These are phyloP conservation scores for Rhingia campestris DNA, from an alignment of 2,888 invertebrate genomes.

Conservation along the genomic window DNA sequence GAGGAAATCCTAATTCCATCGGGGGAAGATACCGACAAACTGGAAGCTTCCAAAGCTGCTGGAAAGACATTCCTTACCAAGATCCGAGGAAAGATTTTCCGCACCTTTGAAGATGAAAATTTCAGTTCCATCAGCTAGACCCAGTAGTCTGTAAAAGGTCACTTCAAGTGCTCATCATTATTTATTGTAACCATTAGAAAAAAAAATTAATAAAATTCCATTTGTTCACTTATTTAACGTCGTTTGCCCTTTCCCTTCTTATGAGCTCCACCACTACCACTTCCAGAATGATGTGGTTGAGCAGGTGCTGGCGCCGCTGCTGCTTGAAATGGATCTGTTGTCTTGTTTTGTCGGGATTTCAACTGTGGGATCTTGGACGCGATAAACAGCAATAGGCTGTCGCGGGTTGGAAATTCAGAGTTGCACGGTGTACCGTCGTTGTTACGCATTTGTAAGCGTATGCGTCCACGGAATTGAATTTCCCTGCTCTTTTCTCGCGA, in stretches of 20 bases:
- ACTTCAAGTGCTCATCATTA: constrained; percentile 17
- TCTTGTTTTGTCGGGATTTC: constrained; percentile 88
- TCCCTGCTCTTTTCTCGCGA: constrained; percentile 96
- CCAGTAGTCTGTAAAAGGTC: not conserved
- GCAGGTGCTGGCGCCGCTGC: constrained; percentile 39
- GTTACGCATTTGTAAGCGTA: constrained; percentile 95
- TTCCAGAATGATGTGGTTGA: constrained; percentile 63
- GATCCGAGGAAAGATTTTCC: constrained; percentile 47
- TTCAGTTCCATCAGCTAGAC: constrained; percentile 10
- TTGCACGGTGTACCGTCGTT: constrained; percentile 92
- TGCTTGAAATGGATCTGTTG: constrained; percentile 75
- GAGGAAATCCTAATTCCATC: constrained; percentile 36
- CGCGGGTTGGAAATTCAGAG: constrained; percentile 88
- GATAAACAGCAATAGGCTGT: constrained; percentile 90
- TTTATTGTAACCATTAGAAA: constrained; percentile 62
- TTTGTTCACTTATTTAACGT: constrained; percentile 74
- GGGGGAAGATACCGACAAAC: constrained; percentile 1
- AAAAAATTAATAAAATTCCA: constrained; percentile 45
- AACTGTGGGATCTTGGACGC: constrained; percentile 95
- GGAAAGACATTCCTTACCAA: constrained; percentile 42
- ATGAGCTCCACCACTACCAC: constrained; percentile 77
- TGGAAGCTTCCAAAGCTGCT: not conserved
- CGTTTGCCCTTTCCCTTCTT: constrained; percentile 82
- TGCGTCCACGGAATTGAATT: constrained; percentile 91
- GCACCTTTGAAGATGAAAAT: constrained; percentile 30